phyloP scores from a whole-genome alignment of 30 jellyfish, hydroid and myxozoan species.

The Cassiopea andromeda region DNA sequence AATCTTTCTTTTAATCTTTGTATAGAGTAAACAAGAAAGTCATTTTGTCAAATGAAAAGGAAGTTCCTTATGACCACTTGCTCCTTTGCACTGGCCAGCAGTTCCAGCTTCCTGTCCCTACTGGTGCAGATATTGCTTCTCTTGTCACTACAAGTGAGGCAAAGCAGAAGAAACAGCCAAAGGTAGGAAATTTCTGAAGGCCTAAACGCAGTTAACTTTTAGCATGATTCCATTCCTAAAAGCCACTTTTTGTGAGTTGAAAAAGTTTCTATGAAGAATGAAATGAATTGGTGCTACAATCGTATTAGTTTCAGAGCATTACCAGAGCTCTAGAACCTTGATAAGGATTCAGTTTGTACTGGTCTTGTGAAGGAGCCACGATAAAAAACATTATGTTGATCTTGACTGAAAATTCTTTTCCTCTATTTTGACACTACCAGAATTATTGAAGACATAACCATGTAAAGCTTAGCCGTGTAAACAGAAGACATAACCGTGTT shows the following conservation, averaged over 20 bases:
- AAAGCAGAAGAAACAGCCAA: slow-evolving; percentile 45
- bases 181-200: slow-evolving; percentile 38
- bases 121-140: slow-evolving; percentile 75
- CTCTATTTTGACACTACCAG: too few species aligned
- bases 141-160: slow-evolving; percentile 88
- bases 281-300: too few species aligned
- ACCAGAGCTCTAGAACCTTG: too few species aligned
- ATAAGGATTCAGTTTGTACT: too few species aligned
- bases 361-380: too few species aligned
- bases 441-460: too few species aligned
- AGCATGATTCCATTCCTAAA: background rate
- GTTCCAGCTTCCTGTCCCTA: slow-evolving; percentile 88
- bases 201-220: background rate
- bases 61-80: slow-evolving; percentile 89
- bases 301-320: too few species aligned
- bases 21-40: slow-evolving; percentile 78
- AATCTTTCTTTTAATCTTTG: background rate
- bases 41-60: slow-evolving; percentile 45
- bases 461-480: too few species aligned
- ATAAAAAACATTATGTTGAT: too few species aligned
- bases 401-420: too few species aligned
- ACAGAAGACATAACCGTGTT: too few species aligned
- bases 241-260: background rate
- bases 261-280: too few species aligned
- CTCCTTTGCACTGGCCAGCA: slow-evolving; percentile 97